Evolutionary conservation across 2,888 invertebrate genomes (phyloP).

Genomic region (Pharmacophagus antenor): DNA sequence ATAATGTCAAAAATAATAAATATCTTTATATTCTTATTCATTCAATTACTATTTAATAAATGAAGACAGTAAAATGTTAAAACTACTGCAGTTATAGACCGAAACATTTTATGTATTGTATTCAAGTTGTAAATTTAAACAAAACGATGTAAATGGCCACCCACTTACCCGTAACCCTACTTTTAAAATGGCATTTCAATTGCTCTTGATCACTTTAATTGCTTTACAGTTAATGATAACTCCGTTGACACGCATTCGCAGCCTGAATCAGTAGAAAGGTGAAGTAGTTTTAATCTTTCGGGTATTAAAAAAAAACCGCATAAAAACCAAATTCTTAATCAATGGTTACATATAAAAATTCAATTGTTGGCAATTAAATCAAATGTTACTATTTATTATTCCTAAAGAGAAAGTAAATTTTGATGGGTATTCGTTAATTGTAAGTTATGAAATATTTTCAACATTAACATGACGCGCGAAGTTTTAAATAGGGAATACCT

Average conservation of each 20-base stretch:
- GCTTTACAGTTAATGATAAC: conserved; percentile 27
- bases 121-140: not conserved
- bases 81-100: not conserved
- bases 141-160: conserved; percentile 11
- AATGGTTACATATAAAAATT: conserved; percentile 12
- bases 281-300: conserved; percentile 14
- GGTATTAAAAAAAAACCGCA: conserved; percentile 3
- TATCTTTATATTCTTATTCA: conserved; percentile 3
- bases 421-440: not conserved
- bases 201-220: conserved; percentile 27
- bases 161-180: conserved; percentile 12
- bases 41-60: conserved; percentile 3
- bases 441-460: not conserved
- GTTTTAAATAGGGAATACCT: not conserved
- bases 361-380: conserved; percentile 7
- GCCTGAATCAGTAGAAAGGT: conserved; percentile 17
- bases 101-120: not conserved
- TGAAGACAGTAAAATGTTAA: not conserved
- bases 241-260: conserved; percentile 18
- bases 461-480: not conserved
- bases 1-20: not conserved
- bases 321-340: conserved; percentile 2
- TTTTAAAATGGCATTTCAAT: conserved; percentile 25
- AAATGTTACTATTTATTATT: conserved; percentile 16
- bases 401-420: conserved; percentile 9